These are phyloP conservation scores for Pygoscelis antarcticus DNA, from an alignment of 2,113 vertebrate genomes.

Conservation along the genomic window DNA sequence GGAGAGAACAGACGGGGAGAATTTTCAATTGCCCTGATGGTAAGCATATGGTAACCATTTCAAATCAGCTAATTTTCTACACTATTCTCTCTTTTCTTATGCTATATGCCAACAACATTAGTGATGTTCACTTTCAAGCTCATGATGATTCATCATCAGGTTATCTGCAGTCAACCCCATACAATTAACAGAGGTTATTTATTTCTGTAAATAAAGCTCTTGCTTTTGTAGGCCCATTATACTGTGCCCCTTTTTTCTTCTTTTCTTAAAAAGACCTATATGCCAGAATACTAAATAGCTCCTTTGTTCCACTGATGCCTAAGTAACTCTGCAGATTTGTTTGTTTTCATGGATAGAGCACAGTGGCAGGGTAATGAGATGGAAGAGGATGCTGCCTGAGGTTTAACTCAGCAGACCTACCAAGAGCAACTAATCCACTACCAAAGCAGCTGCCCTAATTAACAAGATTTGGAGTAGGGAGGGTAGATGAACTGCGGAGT, in stretches of 20 bases:
- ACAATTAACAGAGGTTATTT: background rate
- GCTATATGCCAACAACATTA: background rate
- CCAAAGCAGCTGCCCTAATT: constrained; percentile 57
- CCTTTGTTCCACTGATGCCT: background rate
- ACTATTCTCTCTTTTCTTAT: background rate
- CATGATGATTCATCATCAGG: background rate
- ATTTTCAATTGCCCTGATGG: background rate
- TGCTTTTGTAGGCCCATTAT: background rate
- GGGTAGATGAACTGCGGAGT: background rate
- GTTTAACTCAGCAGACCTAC: background rate
- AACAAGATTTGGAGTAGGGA: background rate
- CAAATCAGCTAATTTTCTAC: background rate
- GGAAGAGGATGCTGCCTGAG: background rate
- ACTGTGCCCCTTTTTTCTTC: background rate
- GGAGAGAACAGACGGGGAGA: background rate
- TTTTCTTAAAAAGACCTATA: background rate
- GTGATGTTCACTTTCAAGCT: background rate
- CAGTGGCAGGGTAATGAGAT: background rate
- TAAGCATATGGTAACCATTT: background rate
- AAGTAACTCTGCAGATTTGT: constrained; percentile 6
- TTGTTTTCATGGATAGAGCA: constrained; percentile 8
- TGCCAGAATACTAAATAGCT: background rate
- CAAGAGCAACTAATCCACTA: constrained; percentile 28
- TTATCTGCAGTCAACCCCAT: background rate
- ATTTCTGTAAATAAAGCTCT: background rate